Evolutionary conservation across 2,888 invertebrate species (phyloP), one percentile per base, ranked within the genome.

Genomic region (Tuberolachnus salignus): DNA sequence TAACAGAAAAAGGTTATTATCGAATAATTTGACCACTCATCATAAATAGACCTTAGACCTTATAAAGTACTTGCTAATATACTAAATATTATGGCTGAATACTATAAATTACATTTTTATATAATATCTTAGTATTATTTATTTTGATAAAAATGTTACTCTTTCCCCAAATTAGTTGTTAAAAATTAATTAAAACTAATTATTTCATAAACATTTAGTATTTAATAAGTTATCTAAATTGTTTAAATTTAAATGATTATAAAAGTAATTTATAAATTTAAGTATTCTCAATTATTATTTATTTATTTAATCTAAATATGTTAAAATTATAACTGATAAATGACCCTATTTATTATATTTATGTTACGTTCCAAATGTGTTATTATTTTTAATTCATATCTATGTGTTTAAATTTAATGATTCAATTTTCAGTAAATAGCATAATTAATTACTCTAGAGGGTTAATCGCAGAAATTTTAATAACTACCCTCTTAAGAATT

Each of bases 1-100:
- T 23, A 78, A 75, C 11, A 81, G 82, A 51, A 82, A 81, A 46
- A 81, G 81, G 11, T 55, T 80, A 23, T 71, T 80, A 26, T 81
- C 81, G 34, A 74, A 78, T 63, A 82, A 81, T 51, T 49, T 49
- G 3, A 34, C 23, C 11, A 13, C 34, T 0, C 49, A 46, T 34
- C 44, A 46, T 46, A 59, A 49, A n/a, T 46, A 72, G 21, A n/a
- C n/a, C n/a, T 61, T 49, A 34, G 14, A 46, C 1, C 8, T 57
- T 26, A 59, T 26, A 16, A 53, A 46, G 13, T 42, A 51, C 53
- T n/a, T n/a, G n/a, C n/a, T 16, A 73, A 59, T 26, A 19, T 3
- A 34, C 34, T 34, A 4, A 34, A n/a, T n/a, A n/a, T n/a, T n/a
- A n/a, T n/a, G n/a, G n/a, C n/a, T n/a, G n/a, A n/a, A 34, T 34